These are phyloP conservation scores for Dryobota labecula DNA, from an alignment of 2,888 invertebrate species.

Conservation along the genomic window DNA sequence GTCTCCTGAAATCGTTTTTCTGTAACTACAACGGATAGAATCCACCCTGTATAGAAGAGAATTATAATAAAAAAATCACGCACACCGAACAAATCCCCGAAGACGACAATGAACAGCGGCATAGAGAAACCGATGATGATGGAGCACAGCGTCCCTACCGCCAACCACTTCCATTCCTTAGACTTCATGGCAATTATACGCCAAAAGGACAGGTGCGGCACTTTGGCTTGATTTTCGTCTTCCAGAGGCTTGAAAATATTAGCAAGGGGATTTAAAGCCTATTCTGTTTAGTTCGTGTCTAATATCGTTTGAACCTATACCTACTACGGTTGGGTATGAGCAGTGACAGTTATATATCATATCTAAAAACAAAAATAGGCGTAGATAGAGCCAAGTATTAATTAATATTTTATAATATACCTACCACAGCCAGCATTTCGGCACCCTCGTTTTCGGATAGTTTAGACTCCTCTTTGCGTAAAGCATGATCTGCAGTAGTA, in stretches of 20 bases:
- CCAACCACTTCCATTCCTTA: constrained; percentile 92
- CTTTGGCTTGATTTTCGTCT: constrained; percentile 54
- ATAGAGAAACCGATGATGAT: constrained; percentile 92
- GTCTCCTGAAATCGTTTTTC: too few relatives aligned
- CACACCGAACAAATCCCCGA: constrained; percentile 92
- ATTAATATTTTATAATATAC: constrained; percentile 11
- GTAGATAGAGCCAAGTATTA: neutral
- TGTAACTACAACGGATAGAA: too few relatives aligned
- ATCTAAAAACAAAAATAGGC: neutral
- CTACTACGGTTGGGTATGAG: neutral
- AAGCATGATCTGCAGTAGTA: constrained; percentile 17
- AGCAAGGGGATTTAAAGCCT: neutral
- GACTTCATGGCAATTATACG: constrained; percentile 90
- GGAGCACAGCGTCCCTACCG: constrained; percentile 90
- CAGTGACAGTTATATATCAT: neutral
- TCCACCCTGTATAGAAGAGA: too few relatives aligned
- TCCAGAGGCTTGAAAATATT: constrained; percentile 52
- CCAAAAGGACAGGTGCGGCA: constrained; percentile 76
- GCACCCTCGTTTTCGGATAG: constrained; percentile 49
- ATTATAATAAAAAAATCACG: constrained; percentile 64
- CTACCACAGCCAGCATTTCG: constrained; percentile 27
- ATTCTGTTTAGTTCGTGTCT: neutral
- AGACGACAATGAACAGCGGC: constrained; percentile 92
- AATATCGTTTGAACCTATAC: constrained; percentile 1
- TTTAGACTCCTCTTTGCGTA: constrained; percentile 59